Evolutionary conservation across 2,797 vertebrate species (phyloP).

Genomic region (Epinephelus awoara): DNA sequence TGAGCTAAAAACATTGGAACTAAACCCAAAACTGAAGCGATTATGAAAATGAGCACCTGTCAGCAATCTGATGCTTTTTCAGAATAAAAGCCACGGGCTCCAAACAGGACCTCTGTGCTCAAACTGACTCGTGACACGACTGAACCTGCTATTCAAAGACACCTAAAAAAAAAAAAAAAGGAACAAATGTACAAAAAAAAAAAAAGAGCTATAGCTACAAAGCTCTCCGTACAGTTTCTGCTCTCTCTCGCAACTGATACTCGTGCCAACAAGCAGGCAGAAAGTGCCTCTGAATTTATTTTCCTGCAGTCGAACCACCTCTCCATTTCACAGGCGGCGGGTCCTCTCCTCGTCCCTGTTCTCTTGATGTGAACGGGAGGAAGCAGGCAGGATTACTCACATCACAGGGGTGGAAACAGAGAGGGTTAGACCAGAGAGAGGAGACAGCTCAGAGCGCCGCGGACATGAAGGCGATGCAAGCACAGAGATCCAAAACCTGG

Average conservation of each 20-base stretch:
- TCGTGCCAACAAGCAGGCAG: constrained; percentile 22
- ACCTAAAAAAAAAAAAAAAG: background rate
- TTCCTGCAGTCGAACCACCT: constrained; percentile 32
- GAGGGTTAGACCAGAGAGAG: constrained; percentile 26
- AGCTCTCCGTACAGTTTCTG: constrained; percentile 5
- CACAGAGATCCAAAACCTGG: constrained; percentile 23
- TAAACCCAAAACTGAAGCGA: constrained; percentile 13
- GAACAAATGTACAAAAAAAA: background rate
- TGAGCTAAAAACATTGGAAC: constrained; percentile 9
- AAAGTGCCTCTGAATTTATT: constrained; percentile 24
- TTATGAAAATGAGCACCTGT: constrained; percentile 61
- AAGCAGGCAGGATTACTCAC: constrained; percentile 48
- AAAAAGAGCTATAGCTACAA: background rate
- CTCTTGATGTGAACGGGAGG: constrained; percentile 38
- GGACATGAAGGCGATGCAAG: constrained; percentile 18
- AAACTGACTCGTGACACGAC: constrained; percentile 8
- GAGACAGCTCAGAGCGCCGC: constrained; percentile 5
- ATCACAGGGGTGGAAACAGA: constrained; percentile 57
- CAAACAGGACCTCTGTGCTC: background rate
- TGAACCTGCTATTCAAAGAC: constrained; percentile 29
- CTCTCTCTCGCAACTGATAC: constrained; percentile 17
- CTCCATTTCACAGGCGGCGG: constrained; percentile 52
- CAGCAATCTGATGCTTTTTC: constrained; percentile 30
- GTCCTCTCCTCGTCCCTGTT: constrained; percentile 14
- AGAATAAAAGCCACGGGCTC: constrained; percentile 29